A percentile compares a stretch with the other conserved stretches of the same genome.
Conservation (phyloP, 2,888 invertebrate genomes). For the Hirtodrosophila alboralis region DNA sequence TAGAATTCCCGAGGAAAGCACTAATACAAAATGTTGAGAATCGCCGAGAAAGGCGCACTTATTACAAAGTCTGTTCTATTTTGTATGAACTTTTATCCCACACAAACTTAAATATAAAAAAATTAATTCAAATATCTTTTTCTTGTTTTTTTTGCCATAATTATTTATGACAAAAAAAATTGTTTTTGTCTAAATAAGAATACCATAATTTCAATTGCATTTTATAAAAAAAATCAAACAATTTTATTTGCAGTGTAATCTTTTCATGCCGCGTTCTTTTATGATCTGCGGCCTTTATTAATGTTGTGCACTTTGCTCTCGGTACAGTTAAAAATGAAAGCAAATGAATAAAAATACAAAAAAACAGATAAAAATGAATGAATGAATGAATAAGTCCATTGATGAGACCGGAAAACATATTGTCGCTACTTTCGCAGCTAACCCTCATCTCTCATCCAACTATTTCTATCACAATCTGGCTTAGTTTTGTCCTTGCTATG, state of each 20-base stretch:
- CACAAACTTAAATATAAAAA: no score
- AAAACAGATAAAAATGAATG: background rate
- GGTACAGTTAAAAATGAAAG: background rate
- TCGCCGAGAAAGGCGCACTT: no score
- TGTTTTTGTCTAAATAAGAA: no score
- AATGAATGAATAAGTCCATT: conserved; percentile 16
- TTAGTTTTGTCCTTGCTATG: conserved; percentile 14
- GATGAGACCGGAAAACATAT: conserved; percentile 22
- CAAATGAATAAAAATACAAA: conserved; percentile 10
- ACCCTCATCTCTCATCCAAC: background rate
- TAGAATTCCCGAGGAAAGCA: no score
- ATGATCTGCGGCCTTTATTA: conserved; percentile 16
- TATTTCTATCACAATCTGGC: background rate
- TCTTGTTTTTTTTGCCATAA: no score
- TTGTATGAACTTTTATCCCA: no score
- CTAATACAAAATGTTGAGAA: no score
- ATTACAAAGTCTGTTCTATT: no score
- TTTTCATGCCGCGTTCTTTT: background rate
- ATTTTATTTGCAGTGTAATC: conserved; percentile 24
- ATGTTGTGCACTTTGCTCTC: conserved; percentile 3
- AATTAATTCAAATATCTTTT: no score
- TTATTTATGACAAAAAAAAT: no score
- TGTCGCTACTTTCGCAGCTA: conserved; percentile 19
- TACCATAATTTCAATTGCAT: background rate
- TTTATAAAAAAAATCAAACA: background rate